Evolutionary conservation across 2,888 invertebrate genomes (phyloP), one percentile per base, ranked within the genome.

Genomic region (Bruchidius siliquastri): DNA sequence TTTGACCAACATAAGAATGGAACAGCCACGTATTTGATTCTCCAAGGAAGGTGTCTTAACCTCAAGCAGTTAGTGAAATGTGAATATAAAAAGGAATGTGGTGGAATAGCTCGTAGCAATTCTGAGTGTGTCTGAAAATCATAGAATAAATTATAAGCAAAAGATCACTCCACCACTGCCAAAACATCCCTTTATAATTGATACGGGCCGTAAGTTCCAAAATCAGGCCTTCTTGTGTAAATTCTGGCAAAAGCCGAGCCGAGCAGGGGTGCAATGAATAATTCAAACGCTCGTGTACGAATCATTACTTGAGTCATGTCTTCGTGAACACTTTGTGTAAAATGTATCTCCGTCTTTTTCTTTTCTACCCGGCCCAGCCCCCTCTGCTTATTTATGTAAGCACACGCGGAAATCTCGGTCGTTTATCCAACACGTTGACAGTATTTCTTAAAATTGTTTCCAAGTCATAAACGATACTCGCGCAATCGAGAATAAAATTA

Each of bases 301-400:
- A 86, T 86, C 86, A 86, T 86, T 86, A 86, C 85, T 83, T 83
- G 84, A 83, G 81, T 82, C 83, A 82, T 83, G 84, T 82, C 69
- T 69, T 22, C 1, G 22, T 22, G 69, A 22, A n/a, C 49, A 49
- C 49, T 49, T 49, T 49, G 49, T 49, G 49, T 49, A 49, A 49
- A 49, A 49, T 49, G 49, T 49, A 49, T 49, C 49, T 18, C 18
- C 49, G 6, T 49, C 49, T 49, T 49, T 49, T 49, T 49, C 49
- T 13, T 13, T 13, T 4, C 18, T 18, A 3, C 6, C 49, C 18
- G 3, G 49, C 13, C 49, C 49, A 49, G 13, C 49, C 49, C 49
- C 18, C 49, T 8, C 13, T 18, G 49, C 83, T 83, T 84, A 83
- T 84, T 85, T 84, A 84, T 84, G 84, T 83, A 84, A 83, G 83